phyloP scores from a whole-genome alignment of 1,140 invertebrate species.

The Lamellibrachia luymesi region DNA sequence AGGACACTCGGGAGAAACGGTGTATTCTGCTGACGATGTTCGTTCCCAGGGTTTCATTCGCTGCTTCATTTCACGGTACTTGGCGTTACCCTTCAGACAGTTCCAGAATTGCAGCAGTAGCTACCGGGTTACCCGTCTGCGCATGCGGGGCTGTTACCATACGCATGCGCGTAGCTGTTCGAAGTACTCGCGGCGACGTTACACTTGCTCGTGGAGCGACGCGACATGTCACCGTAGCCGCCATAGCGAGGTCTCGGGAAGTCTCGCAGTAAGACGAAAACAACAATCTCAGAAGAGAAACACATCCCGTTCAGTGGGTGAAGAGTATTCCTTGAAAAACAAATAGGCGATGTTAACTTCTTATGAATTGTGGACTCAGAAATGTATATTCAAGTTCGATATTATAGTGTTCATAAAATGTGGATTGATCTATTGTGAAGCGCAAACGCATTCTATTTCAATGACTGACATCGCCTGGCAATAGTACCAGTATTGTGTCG shows the following conservation, averaged over 20 bases:
- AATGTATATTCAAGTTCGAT: too few species aligned
- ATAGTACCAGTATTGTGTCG: too few species aligned
- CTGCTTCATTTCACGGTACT: slow-evolving; percentile 12
- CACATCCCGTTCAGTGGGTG: too few species aligned
- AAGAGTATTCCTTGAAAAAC: background rate
- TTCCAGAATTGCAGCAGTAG: slow-evolving; percentile 10
- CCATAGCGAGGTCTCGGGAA: background rate
- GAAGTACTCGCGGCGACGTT: background rate
- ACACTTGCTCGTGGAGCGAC: background rate
- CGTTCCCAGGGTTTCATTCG: background rate
- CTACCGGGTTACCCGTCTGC: background rate
- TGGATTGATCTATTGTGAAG: too few species aligned
- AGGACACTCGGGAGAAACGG: slow-evolving; percentile 76
- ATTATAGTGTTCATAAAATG: too few species aligned
- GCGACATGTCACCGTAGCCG: background rate
- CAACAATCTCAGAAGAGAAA: background rate
- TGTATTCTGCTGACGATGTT: slow-evolving; percentile 63
- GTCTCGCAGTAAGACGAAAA: background rate
- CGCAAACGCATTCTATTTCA: too few species aligned
- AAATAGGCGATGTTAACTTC: background rate
- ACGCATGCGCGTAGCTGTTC: slow-evolving; percentile 2
- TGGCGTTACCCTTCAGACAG: slow-evolving; percentile 11
- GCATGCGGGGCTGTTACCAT: background rate
- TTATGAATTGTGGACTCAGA: too few species aligned
- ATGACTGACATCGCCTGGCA: too few species aligned